Percentiles rank a stretch among this genome's conserved stretches.
These are phyloP conservation scores for Hyaena hyaena DNA, from an alignment of 2,113 vertebrate species.

Conservation along the genomic window DNA sequence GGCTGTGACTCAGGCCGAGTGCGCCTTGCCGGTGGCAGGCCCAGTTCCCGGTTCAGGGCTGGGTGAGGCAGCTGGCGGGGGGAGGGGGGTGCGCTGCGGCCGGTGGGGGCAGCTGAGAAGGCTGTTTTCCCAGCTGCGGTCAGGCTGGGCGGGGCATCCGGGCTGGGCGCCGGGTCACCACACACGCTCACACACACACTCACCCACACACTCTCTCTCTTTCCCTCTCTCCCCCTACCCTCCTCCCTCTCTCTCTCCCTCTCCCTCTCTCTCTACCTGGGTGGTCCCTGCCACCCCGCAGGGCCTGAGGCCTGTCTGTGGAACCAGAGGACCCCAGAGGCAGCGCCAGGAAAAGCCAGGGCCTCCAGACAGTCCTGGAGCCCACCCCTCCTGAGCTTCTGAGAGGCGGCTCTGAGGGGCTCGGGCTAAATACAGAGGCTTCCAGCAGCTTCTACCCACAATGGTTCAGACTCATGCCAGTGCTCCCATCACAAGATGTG, in stretches of 20 bases:
- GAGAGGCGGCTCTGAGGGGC: background rate
- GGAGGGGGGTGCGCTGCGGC: background rate
- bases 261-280: background rate
- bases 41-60: constrained; percentile 68
- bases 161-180: background rate
- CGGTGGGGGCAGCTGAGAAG: background rate
- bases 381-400: background rate
- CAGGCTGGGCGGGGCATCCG: constrained; percentile 25
- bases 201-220: background rate
- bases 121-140: constrained; percentile 64
- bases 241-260: background rate
- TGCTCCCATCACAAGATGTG: background rate
- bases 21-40: background rate
- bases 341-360: background rate
- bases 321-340: background rate
- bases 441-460: background rate
- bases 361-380: background rate
- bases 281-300: constrained; percentile 44
- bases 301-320: background rate
- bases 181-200: background rate
- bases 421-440: background rate
- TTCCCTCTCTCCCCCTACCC: background rate
- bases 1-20: fast-evolving
- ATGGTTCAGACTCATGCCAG: background rate
- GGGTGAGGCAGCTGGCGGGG: constrained; percentile 43